Base-by-base conservation (phyloP, 2,888 invertebrate genomes). In the Sarcophaga caerulescens region DNA sequence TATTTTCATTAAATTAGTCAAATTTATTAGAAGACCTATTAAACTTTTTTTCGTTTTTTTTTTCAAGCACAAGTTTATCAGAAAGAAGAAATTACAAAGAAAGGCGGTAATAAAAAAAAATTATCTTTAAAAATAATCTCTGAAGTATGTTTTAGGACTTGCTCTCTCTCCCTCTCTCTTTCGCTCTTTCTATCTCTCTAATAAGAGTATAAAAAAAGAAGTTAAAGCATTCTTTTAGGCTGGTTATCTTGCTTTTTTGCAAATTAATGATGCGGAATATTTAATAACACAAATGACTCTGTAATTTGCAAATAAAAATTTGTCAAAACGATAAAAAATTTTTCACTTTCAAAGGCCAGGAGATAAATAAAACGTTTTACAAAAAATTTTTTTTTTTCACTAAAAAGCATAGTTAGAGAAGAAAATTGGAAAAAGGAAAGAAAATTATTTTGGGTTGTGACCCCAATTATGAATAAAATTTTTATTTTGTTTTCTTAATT, bases 201-300 rank as follows among this genome's bases (percentile, higher is more conserved):
- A 19, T 12, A 19, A 19, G 12, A 19, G 12, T 3, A n/a, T n/a
- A n/a, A 35, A 10, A 3, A 65, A 8, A n/a, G 0, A 35, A 65
- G 3, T 65, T 25, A 25, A 65, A 45, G 44, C 19, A 10, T 66
- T 44, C 19, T 66, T 66, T 45, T 45, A 45, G 66, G 12, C 44
- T 35, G 65, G 11, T n/a, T n/a, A 5, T 66, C 19, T 66, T 35
- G 8, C 35, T 35, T 35, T 35, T 35, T 35, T 35, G n/a, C 35
- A 66, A 66, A 66, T 66, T 66, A 66, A 66, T 66, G 66, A 19
- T 12, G 17, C 23, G 25, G 66, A 66, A 66, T 45, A 66, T 66
- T 66, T 44, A 8, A 35, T 35, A 35, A 35, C 35, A 10, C 35
- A 35, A 35, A 35, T 35, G 35, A 17, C 23, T 25, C 25, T 63